Conservation (phyloP, 2,113 vertebrate species). For the Indicator indicator region DNA sequence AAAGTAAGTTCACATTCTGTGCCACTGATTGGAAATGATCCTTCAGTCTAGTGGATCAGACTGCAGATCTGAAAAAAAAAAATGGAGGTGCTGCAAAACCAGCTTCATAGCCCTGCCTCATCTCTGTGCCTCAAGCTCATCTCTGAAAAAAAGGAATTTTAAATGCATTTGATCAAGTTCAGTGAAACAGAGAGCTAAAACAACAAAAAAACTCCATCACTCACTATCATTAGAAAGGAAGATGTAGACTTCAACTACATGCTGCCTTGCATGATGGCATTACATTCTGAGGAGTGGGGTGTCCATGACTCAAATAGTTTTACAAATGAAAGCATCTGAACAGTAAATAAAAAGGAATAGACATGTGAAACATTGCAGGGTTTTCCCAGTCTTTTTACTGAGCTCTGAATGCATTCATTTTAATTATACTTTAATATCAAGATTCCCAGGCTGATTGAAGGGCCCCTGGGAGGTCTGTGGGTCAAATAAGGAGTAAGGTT, state of each 20-base stretch:
- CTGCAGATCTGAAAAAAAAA: not conserved
- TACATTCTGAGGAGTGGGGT: not conserved
- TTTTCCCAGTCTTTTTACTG: not conserved
- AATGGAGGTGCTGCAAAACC: not conserved
- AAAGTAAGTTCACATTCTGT: slow-evolving; percentile 1
- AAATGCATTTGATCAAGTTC: not conserved
- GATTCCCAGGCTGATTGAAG: not conserved
- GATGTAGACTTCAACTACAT: not conserved
- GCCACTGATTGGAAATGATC: not conserved
- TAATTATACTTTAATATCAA: slow-evolving; percentile 19
- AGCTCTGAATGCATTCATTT: not conserved
- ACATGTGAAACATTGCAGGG: not conserved
- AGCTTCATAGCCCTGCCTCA: not conserved
- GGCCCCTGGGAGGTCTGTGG: not conserved
- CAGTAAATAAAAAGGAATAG: not conserved
- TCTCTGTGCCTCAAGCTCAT: not conserved
- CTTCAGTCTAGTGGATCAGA: not conserved
- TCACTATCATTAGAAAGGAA: not conserved
- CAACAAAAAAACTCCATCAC: not conserved
- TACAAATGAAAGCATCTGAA: not conserved
- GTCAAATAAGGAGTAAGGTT: slow-evolving; percentile 23
- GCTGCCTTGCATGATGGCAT: not conserved
- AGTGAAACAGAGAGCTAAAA: not conserved
- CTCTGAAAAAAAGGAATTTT: not conserved
- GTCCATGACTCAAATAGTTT: not conserved